A percentile compares a stretch with the other conserved stretches of the same genome.
Evolutionary conservation across 2,797 vertebrate species (phyloP).

Genomic region (Cichlasoma orientale): DNA sequence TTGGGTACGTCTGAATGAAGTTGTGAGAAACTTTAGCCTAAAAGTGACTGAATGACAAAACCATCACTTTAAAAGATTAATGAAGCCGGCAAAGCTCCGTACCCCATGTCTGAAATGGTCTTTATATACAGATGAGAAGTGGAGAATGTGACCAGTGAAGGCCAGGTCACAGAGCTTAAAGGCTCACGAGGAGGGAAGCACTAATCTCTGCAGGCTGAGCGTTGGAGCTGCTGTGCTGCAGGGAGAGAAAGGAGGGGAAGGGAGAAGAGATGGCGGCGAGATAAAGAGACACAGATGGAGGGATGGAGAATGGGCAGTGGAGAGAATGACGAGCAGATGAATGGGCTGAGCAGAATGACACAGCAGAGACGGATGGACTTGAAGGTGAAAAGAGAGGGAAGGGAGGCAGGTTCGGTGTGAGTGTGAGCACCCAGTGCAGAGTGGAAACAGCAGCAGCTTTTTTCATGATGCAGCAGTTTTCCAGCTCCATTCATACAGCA

Average conservation of each 20-base stretch:
- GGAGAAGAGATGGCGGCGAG: not conserved
- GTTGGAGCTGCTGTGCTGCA: slow-evolving; percentile 9
- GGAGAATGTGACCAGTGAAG: slow-evolving; percentile 31
- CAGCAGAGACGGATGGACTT: slow-evolving; percentile 1
- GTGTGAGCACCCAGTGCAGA: not conserved
- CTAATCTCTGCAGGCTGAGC: slow-evolving; percentile 51
- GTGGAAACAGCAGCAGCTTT: slow-evolving; percentile 31
- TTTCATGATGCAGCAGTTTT: slow-evolving; percentile 68
- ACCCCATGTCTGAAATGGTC: not conserved
- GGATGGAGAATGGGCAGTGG: accelerated
- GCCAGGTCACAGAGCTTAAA: slow-evolving; percentile 55
- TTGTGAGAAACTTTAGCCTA: not conserved
- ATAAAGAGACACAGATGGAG: not conserved
- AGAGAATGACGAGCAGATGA: not conserved
- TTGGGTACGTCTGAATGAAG: not conserved
- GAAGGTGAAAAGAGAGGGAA: slow-evolving; percentile 4
- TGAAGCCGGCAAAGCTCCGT: not conserved
- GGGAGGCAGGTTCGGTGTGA: not conserved
- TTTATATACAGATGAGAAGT: slow-evolving; percentile 15
- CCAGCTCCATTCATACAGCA: slow-evolving; percentile 41
- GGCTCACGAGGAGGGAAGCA: slow-evolving; percentile 38
- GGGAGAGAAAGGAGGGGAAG: not conserved
- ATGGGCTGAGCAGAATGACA: not conserved
- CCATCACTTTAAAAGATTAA: not conserved
- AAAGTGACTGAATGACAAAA: not conserved